Conservation (phyloP, 2,888 invertebrate species). For the Euphydryas editha region DNA sequence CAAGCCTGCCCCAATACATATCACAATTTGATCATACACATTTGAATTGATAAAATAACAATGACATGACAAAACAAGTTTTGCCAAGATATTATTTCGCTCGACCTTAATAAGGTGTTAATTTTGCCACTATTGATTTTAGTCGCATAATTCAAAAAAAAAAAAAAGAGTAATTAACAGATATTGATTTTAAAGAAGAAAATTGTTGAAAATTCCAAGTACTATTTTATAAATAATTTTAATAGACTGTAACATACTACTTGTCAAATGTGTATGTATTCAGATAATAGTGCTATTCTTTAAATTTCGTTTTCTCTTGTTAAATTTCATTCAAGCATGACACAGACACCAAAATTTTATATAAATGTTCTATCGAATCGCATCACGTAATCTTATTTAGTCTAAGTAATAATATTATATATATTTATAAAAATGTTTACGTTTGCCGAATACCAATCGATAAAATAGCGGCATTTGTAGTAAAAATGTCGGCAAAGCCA, state of each 20-base stretch:
- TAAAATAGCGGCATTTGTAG: constrained; percentile 22
- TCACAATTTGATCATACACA: constrained; percentile 54
- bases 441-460: constrained; percentile 40
- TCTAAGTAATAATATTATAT: constrained; percentile 16
- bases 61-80: neutral
- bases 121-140: neutral
- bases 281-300: neutral
- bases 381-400: constrained; percentile 7
- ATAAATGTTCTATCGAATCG: constrained; percentile 9
- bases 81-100: neutral
- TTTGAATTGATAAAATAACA: neutral
- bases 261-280: neutral
- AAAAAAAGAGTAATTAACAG: neutral
- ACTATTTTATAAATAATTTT: neutral
- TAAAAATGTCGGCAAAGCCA: constrained; percentile 40
- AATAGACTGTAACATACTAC: neutral
- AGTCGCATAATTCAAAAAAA: neutral
- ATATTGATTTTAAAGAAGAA: neutral
- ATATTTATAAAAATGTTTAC: constrained; percentile 27
- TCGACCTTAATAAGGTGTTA: neutral
- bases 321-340: constrained; percentile 5
- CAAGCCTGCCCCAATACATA: constrained; percentile 55
- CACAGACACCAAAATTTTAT: constrained; percentile 19
- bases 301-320: constrained; percentile 6
- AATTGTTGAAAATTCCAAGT: neutral